Evolutionary conservation across 1,140 invertebrate species (phyloP).

Genomic region (Neoseiulus cucumeris): DNA sequence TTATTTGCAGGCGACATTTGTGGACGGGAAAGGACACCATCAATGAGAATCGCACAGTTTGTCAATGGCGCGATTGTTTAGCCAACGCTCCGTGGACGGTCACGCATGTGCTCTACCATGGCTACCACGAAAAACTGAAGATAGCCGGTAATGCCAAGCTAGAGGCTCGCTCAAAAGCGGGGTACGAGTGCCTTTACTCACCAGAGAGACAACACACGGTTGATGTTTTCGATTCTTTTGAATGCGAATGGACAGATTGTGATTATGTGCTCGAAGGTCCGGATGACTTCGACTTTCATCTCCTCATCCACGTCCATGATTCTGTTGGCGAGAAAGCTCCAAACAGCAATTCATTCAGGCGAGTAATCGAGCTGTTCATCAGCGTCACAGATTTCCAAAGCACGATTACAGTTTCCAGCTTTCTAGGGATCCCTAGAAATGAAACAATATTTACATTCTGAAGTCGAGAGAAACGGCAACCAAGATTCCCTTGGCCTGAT

Average conservation of each 20-base stretch:
- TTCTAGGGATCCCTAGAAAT: too few relatives aligned
- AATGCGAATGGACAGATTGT: slow-evolving; percentile 8
- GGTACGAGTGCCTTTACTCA: not conserved
- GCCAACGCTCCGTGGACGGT: not conserved
- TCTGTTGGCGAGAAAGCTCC: not conserved
- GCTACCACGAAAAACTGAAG: slow-evolving; percentile 4
- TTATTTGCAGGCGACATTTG: not conserved
- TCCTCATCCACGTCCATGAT: not conserved
- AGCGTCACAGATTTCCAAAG: too few relatives aligned
- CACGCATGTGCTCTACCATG: not conserved
- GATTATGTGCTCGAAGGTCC: slow-evolving; percentile 1
- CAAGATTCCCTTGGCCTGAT: too few relatives aligned
- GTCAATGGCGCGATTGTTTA: not conserved
- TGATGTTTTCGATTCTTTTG: not conserved
- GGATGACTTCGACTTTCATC: slow-evolving; percentile 3
- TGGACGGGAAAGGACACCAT: not conserved
- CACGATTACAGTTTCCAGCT: too few relatives aligned
- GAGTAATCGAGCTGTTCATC: too few relatives aligned
- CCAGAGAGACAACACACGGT: not conserved
- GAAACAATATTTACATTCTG: too few relatives aligned
- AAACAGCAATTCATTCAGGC: too few relatives aligned
- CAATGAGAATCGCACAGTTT: not conserved
- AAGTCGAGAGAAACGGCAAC: too few relatives aligned
- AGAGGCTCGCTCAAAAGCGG: not conserved
- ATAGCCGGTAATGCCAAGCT: not conserved